phyloP scores from a whole-genome alignment of 2,888 invertebrate species.

The Selenia dentaria region DNA sequence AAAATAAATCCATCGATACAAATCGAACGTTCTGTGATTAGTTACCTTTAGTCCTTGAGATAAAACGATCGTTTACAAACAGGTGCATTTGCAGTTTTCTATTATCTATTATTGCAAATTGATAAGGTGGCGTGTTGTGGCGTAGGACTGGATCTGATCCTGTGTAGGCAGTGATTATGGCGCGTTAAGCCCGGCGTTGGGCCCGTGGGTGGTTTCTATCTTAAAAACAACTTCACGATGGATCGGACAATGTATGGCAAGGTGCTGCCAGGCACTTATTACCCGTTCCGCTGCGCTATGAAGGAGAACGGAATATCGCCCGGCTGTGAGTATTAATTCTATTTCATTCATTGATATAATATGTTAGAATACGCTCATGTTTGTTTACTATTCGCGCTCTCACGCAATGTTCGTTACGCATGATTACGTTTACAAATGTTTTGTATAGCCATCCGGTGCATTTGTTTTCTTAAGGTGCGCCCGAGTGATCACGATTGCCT shows the following conservation, averaged over 20 bases:
- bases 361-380: slow-evolving; percentile 14
- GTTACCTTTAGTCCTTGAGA: slow-evolving; percentile 50
- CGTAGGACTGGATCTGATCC: slow-evolving; percentile 51
- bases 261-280: slow-evolving; percentile 92
- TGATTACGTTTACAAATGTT: slow-evolving; percentile 37
- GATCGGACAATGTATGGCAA: slow-evolving; percentile 97
- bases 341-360: slow-evolving; percentile 28
- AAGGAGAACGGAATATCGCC: slow-evolving; percentile 92
- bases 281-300: slow-evolving; percentile 93
- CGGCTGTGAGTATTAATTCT: slow-evolving; percentile 89
- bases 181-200: slow-evolving; percentile 65
- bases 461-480: slow-evolving; percentile 60
- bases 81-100: slow-evolving; percentile 51
- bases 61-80: slow-evolving; percentile 34
- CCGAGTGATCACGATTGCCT: slow-evolving; percentile 42
- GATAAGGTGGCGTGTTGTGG: slow-evolving; percentile 31
- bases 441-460: slow-evolving; percentile 44
- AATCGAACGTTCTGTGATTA: slow-evolving; percentile 37
- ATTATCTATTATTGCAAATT: slow-evolving; percentile 40
- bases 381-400: slow-evolving; percentile 28
- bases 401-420: slow-evolving; percentile 36
- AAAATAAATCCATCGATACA: slow-evolving; percentile 56
- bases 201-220: slow-evolving; percentile 75
- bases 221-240: slow-evolving; percentile 82
- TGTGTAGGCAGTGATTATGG: slow-evolving; percentile 80